phyloP scores from a whole-genome alignment of 1,140 invertebrate species.

The Colletes latitarsis region DNA sequence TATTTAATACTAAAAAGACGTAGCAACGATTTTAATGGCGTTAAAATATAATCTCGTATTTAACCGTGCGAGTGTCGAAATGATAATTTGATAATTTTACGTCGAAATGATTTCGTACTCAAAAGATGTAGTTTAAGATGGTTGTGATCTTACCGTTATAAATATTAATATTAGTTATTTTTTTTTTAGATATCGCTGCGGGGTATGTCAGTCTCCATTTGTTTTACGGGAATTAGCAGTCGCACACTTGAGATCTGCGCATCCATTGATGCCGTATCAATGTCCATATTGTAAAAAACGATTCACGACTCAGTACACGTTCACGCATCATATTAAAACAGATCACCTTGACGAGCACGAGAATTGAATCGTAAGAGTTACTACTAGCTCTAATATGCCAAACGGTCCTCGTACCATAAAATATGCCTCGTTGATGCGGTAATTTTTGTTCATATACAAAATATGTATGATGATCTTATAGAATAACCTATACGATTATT shows the following conservation, averaged over 20 bases:
- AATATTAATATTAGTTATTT: neutral
- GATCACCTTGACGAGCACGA: constrained; percentile 73
- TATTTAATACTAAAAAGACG: constrained; percentile 7
- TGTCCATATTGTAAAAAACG: constrained; percentile 75
- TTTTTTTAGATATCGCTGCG: constrained; percentile 70
- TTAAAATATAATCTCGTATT: too few relatives aligned
- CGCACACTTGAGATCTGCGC: constrained; percentile 74
- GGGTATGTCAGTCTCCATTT: constrained; percentile 74
- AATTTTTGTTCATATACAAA: constrained; percentile 17
- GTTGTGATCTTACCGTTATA: too few relatives aligned
- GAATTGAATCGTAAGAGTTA: constrained; percentile 57
- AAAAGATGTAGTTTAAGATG: too few relatives aligned
- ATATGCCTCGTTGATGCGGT: neutral
- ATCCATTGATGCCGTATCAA: constrained; percentile 74
- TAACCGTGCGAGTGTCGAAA: too few relatives aligned
- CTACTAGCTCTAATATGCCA: constrained; percentile 12
- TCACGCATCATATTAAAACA: constrained; percentile 73
- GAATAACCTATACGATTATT: neutral
- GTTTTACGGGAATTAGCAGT: constrained; percentile 72
- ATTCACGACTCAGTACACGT: constrained; percentile 73
- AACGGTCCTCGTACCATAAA: constrained; percentile 36
- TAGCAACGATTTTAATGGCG: too few relatives aligned
- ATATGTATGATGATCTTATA: neutral
- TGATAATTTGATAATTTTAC: too few relatives aligned
- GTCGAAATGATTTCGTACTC: too few relatives aligned